Conservation (phyloP, 2,113 vertebrate species). For the Cranoglanis bouderius region DNA sequence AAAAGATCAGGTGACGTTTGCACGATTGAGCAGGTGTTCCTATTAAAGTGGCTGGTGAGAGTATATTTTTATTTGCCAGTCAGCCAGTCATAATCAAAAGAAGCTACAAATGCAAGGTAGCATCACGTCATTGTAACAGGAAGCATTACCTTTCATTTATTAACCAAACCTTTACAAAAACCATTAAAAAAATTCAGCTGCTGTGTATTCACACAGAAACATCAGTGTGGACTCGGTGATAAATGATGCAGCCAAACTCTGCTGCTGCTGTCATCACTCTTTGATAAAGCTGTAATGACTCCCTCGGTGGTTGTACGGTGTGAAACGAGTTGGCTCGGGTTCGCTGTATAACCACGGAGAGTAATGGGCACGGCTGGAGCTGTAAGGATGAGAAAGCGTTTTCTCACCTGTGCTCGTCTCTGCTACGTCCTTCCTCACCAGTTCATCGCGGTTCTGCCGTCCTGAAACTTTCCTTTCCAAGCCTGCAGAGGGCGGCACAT, state of each 20-base stretch:
- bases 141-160: not conserved
- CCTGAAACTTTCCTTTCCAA: constrained; percentile 85
- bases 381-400: constrained; percentile 10
- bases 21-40: not conserved
- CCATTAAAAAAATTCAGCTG: not conserved
- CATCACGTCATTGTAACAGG: not conserved
- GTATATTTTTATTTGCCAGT: not conserved
- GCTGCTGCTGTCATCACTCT: constrained; percentile 34
- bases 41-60: not conserved
- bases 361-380: not conserved
- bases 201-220: not conserved
- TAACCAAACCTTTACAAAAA: not conserved
- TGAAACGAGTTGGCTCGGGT: constrained; percentile 6
- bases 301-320: constrained; percentile 13
- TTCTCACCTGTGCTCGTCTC: constrained; percentile 84
- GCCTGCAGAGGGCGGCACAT: constrained; percentile 67
- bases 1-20: not conserved
- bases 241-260: not conserved
- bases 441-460: constrained; percentile 82
- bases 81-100: not conserved
- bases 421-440: constrained; percentile 80
- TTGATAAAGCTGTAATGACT: constrained; percentile 19
- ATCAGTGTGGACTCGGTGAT: not conserved
- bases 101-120: not conserved
- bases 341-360: not conserved